Evolutionary conservation across 1,140 invertebrate species (phyloP).

Genomic region (Adelges cooleyi): DNA sequence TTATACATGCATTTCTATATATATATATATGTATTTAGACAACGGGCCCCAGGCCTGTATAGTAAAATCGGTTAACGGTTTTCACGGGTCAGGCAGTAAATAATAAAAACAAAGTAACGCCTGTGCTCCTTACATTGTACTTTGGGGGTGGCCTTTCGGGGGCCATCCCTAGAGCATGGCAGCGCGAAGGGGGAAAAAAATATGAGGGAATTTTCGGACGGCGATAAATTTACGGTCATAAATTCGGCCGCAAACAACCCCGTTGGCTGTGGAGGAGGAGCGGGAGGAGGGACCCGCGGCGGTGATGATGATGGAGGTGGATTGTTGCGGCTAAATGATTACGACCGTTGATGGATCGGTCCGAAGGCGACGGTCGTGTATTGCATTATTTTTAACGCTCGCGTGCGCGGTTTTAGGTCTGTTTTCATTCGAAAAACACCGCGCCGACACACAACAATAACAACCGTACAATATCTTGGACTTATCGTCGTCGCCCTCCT

Average conservation of each 20-base stretch:
- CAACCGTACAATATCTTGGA: background rate
- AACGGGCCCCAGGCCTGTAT: too few relatives aligned
- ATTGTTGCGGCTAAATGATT: slow-evolving; percentile 22
- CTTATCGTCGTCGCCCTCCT: background rate
- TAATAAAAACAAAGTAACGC: too few relatives aligned
- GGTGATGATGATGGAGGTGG: too few relatives aligned
- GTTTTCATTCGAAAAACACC: background rate
- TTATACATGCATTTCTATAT: too few relatives aligned
- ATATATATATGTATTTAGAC: too few relatives aligned
- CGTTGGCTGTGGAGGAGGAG: background rate
- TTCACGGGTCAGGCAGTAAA: too few relatives aligned
- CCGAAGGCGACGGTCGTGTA: background rate
- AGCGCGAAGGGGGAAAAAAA: too few relatives aligned
- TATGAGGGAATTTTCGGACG: slow-evolving; percentile 10
- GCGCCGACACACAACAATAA: background rate
- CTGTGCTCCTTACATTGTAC: too few relatives aligned
- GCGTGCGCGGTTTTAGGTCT: background rate
- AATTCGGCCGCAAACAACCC: background rate
- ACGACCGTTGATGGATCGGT: slow-evolving; percentile 3
- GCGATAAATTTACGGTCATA: slow-evolving; percentile 12
- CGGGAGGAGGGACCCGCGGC: too few relatives aligned
- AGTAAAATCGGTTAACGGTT: too few relatives aligned
- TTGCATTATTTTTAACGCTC: background rate
- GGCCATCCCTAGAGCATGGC: too few relatives aligned
- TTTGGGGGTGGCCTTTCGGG: too few relatives aligned